A percentile compares a stretch with the other conserved stretches of the same genome.
Conservation (phyloP, 2,797 vertebrate species). For the Naso thynnoides region DNA sequence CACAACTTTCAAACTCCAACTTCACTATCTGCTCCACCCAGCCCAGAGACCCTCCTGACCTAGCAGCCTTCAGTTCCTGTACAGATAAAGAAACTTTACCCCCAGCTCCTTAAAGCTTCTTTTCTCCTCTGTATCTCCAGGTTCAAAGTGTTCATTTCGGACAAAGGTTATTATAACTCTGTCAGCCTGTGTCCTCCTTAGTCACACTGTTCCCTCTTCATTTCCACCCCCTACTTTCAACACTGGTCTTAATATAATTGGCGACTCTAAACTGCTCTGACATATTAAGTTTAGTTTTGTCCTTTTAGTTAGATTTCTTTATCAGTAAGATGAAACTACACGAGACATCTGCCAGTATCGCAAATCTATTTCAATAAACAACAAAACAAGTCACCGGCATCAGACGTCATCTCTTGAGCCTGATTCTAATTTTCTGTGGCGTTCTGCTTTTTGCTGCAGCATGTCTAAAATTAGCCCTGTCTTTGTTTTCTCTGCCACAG, state of each 20-base stretch:
- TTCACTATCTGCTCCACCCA: slow-evolving; percentile 61
- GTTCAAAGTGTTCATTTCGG: slow-evolving; percentile 53
- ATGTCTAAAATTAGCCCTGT: slow-evolving; percentile 57
- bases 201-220: slow-evolving; percentile 16
- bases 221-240: slow-evolving; percentile 22
- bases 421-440: slow-evolving; percentile 51
- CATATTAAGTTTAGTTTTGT: slow-evolving; percentile 12
- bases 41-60: slow-evolving; percentile 66
- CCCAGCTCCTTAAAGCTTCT: slow-evolving; percentile 59
- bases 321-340: slow-evolving; percentile 10
- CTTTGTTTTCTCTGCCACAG: slow-evolving; percentile 46
- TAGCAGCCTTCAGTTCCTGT: slow-evolving; percentile 50
- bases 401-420: slow-evolving; percentile 31
- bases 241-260: background rate
- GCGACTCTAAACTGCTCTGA: slow-evolving; percentile 15
- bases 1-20: slow-evolving; percentile 39
- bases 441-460: slow-evolving; percentile 49
- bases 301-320: slow-evolving; percentile 18
- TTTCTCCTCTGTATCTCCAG: slow-evolving; percentile 61
- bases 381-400: slow-evolving; percentile 41
- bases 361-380: slow-evolving; percentile 26
- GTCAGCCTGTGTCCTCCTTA: slow-evolving; percentile 28
- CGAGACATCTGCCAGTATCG: slow-evolving; percentile 26
- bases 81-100: slow-evolving; percentile 65
- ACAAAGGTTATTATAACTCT: slow-evolving; percentile 48